Base-by-base conservation (phyloP, 2,113 vertebrate species). In the Melanerpes aurifrons region DNA sequence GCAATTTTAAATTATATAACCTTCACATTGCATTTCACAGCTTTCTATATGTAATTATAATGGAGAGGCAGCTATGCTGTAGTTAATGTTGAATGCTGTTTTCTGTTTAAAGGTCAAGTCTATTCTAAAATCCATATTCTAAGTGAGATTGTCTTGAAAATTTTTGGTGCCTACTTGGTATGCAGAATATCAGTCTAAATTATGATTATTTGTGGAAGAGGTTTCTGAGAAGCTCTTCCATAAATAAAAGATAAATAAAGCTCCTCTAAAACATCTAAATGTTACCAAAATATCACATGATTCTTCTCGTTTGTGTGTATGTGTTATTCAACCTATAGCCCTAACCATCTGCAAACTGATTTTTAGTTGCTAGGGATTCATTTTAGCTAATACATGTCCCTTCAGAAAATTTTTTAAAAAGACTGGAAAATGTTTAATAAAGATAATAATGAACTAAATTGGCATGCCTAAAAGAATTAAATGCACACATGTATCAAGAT, bases 41-140 rank as follows among this genome's bases (percentile, higher is more conserved):
- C 83, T 91, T 91, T 70, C 93, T 73, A 54, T 78, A 88, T 76
- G 69, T 88, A 91, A 93, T 93, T 91, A 84, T 59, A 93, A 87
- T 3, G 15, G 93, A 94, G 63, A 67, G 87, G 85, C 82, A 94
- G 93, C 91, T 94, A 81, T 79, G 80, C 93, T 92, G 85, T 28
- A 88, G 85, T 86, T 95, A 95, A 90, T 81, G 87, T 43, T 90
- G 76, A 93, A 93, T 62, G 73, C 14, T 94, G 85, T 81, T 94
- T 96, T 94, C 93, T 93, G 70, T 82, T 95, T 94, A 96, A 96
- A 96, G 96, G 93, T 95, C 95, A 95, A 87, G 69, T 62, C 86
- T 96, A 83, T 83, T 95, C 92, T 86, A 96, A 95, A 96, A 91
- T 91, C 73, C 70, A 96, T 86, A 92, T 82, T 95, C 91, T 84